These are phyloP conservation scores for Bombus confusus DNA, from an alignment of 1,140 invertebrate species.

Conservation along the genomic window DNA sequence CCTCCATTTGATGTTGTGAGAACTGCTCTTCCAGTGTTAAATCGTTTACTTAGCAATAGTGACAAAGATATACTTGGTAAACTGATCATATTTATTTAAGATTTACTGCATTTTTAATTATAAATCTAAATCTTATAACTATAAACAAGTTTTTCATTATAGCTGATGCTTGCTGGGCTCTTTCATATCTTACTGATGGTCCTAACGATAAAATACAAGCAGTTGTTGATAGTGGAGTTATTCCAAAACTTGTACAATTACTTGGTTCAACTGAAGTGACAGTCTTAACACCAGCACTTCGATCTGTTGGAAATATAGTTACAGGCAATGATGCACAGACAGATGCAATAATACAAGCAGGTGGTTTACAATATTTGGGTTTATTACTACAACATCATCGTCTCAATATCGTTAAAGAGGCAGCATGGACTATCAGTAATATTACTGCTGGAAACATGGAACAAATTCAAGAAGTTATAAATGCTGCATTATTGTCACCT, in stretches of 20 bases:
- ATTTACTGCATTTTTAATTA: neutral
- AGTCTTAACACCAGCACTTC: constrained; percentile 94
- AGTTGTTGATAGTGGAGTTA: constrained; percentile 88
- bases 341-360: constrained; percentile 92
- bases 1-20: constrained; percentile 90
- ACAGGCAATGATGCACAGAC: constrained; percentile 94
- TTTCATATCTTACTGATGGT: constrained; percentile 98
- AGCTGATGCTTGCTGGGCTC: constrained; percentile 97
- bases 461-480: constrained; percentile 90
- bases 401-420: constrained; percentile 90
- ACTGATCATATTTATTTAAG: constrained; percentile 26
- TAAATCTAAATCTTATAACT: neutral
- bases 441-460: constrained; percentile 89
- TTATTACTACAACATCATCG: constrained; percentile 89
- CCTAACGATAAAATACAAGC: constrained; percentile 96
- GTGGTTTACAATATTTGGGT: constrained; percentile 88
- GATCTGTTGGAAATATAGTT: constrained; percentile 94
- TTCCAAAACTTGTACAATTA: constrained; percentile 90
- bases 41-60: constrained; percentile 88
- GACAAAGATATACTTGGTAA: constrained; percentile 90
- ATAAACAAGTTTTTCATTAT: constrained; percentile 58
- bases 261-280: constrained; percentile 88
- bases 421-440: constrained; percentile 93
- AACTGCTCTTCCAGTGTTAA: constrained; percentile 91
- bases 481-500: constrained; percentile 86